These are phyloP conservation scores for Brachionus rotundiformis DNA, from an alignment of 1,140 invertebrate genomes.

Conservation along the genomic window DNA sequence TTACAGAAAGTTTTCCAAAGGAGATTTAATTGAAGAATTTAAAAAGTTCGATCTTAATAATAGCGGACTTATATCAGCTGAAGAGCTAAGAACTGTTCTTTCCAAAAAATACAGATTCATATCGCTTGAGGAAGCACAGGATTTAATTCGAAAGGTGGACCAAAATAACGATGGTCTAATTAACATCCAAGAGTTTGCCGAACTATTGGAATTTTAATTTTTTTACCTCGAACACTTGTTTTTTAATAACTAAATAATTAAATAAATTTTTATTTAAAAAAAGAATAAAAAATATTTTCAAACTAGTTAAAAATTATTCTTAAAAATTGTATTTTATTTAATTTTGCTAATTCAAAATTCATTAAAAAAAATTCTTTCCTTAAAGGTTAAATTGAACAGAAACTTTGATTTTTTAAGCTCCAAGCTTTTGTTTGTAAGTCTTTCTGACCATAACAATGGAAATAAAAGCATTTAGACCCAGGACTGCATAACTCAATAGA, in stretches of 20 bases:
- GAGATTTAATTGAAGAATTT: conserved; percentile 25
- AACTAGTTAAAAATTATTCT: no score
- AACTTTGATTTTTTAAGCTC: conserved; percentile 19
- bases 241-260: neutral
- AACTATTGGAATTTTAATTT: conserved; percentile 1
- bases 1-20: neutral
- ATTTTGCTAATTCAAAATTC: neutral
- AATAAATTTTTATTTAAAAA: neutral
- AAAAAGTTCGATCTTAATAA: conserved; percentile 38
- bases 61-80: conserved; percentile 36
- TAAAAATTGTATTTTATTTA: no score
- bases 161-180: neutral
- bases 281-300: neutral
- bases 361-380: neutral
- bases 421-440: conserved; percentile 27
- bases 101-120: conserved; percentile 50
- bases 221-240: neutral
- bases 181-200: conserved; percentile 44
- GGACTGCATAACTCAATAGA: neutral
- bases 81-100: conserved; percentile 41
- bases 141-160: conserved; percentile 25
- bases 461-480: neutral
- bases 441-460: neutral
- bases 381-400: neutral
- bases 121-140: conserved; percentile 6